Base-by-base conservation (phyloP, 2,797 vertebrate genomes). In the Holocentrus rufus region DNA sequence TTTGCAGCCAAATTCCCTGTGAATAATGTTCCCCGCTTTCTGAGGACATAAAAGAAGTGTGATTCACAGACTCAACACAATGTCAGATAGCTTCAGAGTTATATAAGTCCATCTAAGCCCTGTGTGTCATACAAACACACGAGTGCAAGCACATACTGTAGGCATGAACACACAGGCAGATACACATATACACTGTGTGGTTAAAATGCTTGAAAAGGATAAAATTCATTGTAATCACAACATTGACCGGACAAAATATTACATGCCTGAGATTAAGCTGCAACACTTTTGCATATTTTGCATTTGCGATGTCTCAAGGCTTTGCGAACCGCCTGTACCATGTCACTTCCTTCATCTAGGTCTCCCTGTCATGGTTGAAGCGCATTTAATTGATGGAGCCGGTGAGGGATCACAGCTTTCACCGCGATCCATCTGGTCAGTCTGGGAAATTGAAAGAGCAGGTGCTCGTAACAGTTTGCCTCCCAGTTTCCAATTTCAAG, bases 11-110 rank as follows among this genome's bases (percentile, higher is more conserved):
- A 58, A 56, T 59, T 80, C 72, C 72, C 22, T 62, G 57, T 56
- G 74, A 83, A 80, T 67, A 78, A 65, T 58, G 67, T n/a, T 79
- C 56, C 31, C 54, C 1, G 1, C 47, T 82, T 75, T 76, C 75
- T 0, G 52, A 64, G 39, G 81, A 79, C 69, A 30, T 73, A 74
- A 82, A 77, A 82, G 71, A 39, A 42, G 4, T 55, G 74, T 58
- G 75, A 83, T 83, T 85, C 79, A 77, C 55, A 83, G 56, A 65
- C 60, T 63, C 44, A 4, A 71, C 75, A 73, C 78, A 54, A 52
- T 58, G 72, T 53, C 13, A 52, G 15, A 23, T 15, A 69, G 11
- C 42, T 20, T 34, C 30, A 4, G 52, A 69, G 77, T 86, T 80
- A 76, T 13, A 67, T 74, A 85, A 89, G 56, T 61, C 42, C 31